Conservation (phyloP, 2,797 vertebrate species). For the Octomys mimax region DNA sequence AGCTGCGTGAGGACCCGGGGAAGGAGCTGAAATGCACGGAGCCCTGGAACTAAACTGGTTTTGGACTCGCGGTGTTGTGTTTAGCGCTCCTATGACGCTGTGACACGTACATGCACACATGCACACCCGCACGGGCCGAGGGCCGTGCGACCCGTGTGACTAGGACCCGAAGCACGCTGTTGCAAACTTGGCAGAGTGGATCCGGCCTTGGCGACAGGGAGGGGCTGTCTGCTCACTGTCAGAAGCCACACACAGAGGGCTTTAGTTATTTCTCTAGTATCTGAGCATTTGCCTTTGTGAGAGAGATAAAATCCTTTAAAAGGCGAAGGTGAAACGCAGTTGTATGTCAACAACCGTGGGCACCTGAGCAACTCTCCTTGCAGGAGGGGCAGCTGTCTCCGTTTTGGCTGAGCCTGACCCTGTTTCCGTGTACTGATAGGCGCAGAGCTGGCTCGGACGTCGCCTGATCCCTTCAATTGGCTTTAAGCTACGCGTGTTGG, state of each 20-base stretch:
- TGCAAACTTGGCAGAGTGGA: neutral
- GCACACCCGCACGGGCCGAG: neutral
- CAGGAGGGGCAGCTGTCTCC: too few species aligned
- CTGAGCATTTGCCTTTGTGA: accelerated
- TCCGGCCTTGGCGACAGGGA: accelerated
- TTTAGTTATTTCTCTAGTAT: accelerated
- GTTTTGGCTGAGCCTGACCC: too few species aligned
- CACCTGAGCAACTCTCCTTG: too few species aligned
- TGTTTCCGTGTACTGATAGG: too few species aligned
- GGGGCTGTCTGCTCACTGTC: accelerated
- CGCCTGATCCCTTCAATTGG: too few species aligned
- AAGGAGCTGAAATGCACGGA: accelerated
- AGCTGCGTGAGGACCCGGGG: neutral
- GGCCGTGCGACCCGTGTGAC: accelerated
- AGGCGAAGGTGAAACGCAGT: neutral
- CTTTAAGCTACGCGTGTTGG: too few species aligned
- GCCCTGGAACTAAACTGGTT: neutral
- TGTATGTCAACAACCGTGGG: neutral
- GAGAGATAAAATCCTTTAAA: neutral
- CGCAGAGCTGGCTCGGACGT: too few species aligned
- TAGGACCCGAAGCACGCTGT: neutral
- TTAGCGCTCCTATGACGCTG: neutral
- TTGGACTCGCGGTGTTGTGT: neutral
- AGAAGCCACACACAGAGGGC: neutral
- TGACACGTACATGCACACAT: neutral